phyloP scores from a whole-genome alignment of 2,113 vertebrate genomes.

The Tenrec ecaudatus region DNA sequence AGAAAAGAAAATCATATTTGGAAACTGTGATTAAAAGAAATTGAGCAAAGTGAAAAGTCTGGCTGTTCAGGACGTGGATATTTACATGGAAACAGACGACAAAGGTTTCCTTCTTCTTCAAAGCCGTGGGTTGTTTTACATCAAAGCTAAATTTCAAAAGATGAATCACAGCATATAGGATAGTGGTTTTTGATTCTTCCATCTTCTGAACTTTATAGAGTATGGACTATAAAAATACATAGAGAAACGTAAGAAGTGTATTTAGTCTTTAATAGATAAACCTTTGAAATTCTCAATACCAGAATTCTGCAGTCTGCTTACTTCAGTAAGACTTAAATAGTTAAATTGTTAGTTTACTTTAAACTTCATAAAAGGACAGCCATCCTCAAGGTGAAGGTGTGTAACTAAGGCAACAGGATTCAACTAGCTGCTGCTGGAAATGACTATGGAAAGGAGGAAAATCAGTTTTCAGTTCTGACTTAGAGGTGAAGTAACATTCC shows the following conservation, averaged over 20 bases:
- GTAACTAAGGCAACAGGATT: neutral
- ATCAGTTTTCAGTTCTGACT: neutral
- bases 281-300: neutral
- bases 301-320: neutral
- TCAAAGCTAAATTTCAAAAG: too few species aligned
- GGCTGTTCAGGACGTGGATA: neutral
- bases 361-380: neutral
- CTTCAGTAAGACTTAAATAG: slow-evolving; percentile 2
- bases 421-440: neutral
- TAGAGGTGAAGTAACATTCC: neutral
- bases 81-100: neutral
- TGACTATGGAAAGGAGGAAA: neutral
- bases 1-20: neutral
- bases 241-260: neutral
- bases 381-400: neutral
- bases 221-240: neutral
- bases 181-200: too few species aligned
- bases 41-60: neutral
- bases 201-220: too few species aligned
- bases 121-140: neutral
- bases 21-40: neutral
- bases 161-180: too few species aligned
- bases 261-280: neutral
- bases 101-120: neutral
- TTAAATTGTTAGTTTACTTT: neutral